Evolutionary conservation across 2,113 vertebrate species (phyloP), one percentile per base, ranked within the genome.

Genomic region (Entomyzon cyanotis): DNA sequence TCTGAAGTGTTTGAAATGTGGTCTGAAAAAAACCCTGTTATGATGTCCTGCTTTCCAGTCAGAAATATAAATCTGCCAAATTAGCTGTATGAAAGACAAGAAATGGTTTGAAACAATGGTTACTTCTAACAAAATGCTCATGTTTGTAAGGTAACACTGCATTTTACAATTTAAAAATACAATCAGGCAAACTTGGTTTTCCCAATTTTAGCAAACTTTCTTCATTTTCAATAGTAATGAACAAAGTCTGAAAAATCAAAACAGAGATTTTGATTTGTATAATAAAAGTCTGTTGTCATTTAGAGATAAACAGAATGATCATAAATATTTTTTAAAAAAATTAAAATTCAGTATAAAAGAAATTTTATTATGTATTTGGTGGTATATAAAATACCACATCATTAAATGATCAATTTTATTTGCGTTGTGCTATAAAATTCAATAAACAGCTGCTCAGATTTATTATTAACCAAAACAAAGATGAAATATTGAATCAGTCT

Each of bases 401-500:
- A 86, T 94, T 95, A 78, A 59, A 53, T 27, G 24, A 77, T 78
- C 35, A 76, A 15, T 95, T 93, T 86, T 80, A 18, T 64, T 94
- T 68, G 5, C 62, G 85, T 88, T 87, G 42, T 41, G 1, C 12
- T 88, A 16, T 73, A 65, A 67, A 78, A 67, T 59, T 75, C 68
- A 88, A 78, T 79, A 74, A 90, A 35, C 28, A 58, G 21, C 39
- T 73, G 17, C 21, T 59, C 73, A 69, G 74, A 76, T 13, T 87
- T 68, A 93, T 84, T 87, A 90, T 75, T 87, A 86, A 67, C 27
- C 28, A 74, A 93, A 82, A 68, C n/a, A 92, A 92, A 91, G n/a
- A 81, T 47, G 58, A 93, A 87, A 55, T 7, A 52, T 21, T 65
- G 74, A 78, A 89, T 89, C 71, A 71, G 33, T 60, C 64, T 84